Percentiles rank a stretch among this genome's conserved stretches.
phyloP scores from a whole-genome alignment of 2,797 vertebrate genomes.

The Mormyrus hasselquistii region DNA sequence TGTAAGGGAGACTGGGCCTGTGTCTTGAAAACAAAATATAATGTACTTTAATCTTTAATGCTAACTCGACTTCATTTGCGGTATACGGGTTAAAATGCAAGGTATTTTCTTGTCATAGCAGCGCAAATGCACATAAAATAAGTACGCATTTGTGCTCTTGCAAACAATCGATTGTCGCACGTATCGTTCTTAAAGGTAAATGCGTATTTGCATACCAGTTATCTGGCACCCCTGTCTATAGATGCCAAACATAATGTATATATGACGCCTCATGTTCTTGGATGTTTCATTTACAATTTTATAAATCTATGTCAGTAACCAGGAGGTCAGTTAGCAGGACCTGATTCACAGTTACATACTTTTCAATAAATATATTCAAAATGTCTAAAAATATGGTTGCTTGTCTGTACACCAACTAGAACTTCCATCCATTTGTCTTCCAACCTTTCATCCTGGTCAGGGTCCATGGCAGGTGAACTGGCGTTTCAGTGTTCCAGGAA shows the following conservation, averaged over 20 bases:
- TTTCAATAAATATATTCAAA: background rate
- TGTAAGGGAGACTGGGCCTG: background rate
- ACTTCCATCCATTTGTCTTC: background rate
- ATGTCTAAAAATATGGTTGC: background rate
- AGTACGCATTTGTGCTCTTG: no score
- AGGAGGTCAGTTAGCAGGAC: background rate
- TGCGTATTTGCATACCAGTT: no score
- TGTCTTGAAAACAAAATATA: no score
- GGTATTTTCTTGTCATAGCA: no score
- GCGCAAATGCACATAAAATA: no score
- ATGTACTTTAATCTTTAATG: no score
- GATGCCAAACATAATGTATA: background rate
- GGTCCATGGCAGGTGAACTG: background rate
- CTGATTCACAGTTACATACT: background rate
- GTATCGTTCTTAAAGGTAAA: no score
- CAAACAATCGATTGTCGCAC: no score
- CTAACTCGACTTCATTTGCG: no score
- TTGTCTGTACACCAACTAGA: background rate
- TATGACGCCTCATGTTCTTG: background rate
- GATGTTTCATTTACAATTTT: background rate
- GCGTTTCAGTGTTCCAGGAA: background rate
- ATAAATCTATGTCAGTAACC: background rate
- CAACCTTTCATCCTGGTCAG: background rate
- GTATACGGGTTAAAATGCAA: no score
- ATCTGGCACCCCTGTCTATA: background rate